Evolutionary conservation across 2,113 vertebrate genomes (phyloP).

Genomic region (Lates calcarifer): DNA sequence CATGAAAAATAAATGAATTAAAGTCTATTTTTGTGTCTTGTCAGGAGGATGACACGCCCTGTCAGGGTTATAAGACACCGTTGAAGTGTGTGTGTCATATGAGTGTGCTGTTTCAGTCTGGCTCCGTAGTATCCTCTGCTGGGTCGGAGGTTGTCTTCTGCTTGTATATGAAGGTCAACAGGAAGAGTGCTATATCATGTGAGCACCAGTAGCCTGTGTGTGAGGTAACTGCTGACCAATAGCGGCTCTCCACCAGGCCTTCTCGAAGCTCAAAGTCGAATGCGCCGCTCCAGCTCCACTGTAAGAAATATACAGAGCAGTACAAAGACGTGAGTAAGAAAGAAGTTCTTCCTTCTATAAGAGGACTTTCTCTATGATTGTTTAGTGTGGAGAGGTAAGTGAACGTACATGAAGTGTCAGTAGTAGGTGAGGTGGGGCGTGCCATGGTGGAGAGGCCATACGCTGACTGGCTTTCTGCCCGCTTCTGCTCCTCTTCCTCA

Average conservation of each 20-base stretch:
- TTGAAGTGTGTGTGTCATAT: conserved; percentile 28
- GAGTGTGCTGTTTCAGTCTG: conserved; percentile 69
- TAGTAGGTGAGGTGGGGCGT: conserved; percentile 87
- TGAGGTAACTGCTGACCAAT: conserved; percentile 98
- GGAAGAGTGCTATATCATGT: conserved; percentile 95
- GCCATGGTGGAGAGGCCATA: conserved; percentile 81
- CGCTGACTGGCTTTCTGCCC: conserved; percentile 75
- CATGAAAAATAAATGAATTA: conserved; percentile 44
- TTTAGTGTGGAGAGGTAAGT: background rate
- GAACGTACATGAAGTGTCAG: conserved; percentile 88
- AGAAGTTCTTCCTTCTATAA: background rate
- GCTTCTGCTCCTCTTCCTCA: conserved; percentile 92
- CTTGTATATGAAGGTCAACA: conserved; percentile 96
- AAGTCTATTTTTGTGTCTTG: conserved; percentile 39
- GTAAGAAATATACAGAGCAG: conserved; percentile 34
- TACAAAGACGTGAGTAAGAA: background rate
- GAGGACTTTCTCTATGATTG: background rate
- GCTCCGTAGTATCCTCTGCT: conserved; percentile 66
- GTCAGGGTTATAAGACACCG: conserved; percentile 14
- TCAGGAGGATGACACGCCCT: background rate
- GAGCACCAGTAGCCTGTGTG: conserved; percentile 99
- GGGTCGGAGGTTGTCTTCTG: conserved; percentile 75
- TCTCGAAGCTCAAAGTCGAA: conserved; percentile 98
- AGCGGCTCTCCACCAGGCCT: conserved; percentile 96
- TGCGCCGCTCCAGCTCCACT: conserved; percentile 96